These are phyloP conservation scores for Vespertilio murinus DNA, from an alignment of 2,797 vertebrate species.

Conservation along the genomic window DNA sequence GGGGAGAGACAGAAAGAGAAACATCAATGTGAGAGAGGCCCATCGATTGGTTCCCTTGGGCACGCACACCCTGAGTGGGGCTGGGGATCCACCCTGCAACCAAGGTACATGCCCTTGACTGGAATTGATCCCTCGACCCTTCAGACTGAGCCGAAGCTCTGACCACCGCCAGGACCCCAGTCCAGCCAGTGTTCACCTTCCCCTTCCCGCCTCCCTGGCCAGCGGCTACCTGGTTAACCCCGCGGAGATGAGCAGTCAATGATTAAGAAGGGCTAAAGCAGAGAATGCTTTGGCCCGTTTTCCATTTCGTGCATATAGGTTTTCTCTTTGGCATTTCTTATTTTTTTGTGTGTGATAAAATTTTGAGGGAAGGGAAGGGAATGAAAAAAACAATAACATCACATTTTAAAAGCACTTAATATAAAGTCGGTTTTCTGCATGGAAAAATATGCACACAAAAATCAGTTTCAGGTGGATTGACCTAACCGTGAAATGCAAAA, in stretches of 20 bases:
- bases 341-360: not conserved
- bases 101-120: not conserved
- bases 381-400: not conserved
- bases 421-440: not conserved
- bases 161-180: not conserved
- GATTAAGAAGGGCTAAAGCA: not conserved
- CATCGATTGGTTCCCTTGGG: not conserved
- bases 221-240: not conserved
- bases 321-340: not conserved
- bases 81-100: too few relatives aligned
- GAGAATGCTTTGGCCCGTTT: not conserved
- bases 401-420: not conserved
- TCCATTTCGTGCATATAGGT: not conserved
- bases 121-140: not conserved
- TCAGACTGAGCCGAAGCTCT: not conserved
- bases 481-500: slow-evolving; percentile 20
- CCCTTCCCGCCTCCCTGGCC: not conserved
- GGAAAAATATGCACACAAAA: not conserved
- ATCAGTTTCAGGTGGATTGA: not conserved
- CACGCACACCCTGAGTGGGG: too few relatives aligned
- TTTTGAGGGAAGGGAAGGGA: not conserved
- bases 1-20: not conserved
- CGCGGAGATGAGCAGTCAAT: not conserved
- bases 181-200: not conserved
- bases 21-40: too few relatives aligned